Conservation (phyloP, 1,140 invertebrate species). For the Tetramorium simillimum region DNA sequence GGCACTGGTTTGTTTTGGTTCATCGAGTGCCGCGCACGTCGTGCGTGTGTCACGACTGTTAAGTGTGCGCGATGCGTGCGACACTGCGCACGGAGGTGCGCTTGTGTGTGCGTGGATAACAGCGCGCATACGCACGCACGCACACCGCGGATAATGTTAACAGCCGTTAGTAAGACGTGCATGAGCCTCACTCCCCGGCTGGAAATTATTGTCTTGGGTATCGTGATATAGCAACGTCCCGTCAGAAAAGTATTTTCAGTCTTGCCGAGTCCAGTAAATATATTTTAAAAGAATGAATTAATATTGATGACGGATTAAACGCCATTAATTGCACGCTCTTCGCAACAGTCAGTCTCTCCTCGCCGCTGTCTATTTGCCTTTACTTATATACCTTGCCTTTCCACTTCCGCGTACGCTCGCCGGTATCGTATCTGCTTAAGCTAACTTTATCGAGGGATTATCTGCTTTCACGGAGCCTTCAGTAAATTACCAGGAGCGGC, state of each 20-base stretch:
- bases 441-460: constrained; percentile 61
- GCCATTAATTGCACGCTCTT: constrained; percentile 7
- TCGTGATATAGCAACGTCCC: constrained; percentile 20
- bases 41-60: constrained; percentile 63
- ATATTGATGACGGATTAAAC: constrained; percentile 32
- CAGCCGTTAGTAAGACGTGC: constrained; percentile 68
- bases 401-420: constrained; percentile 41
- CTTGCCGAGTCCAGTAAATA: not conserved
- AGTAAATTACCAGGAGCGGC: constrained; percentile 51
- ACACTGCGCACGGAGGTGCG: constrained; percentile 32
- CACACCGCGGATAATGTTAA: constrained; percentile 65
- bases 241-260: constrained; percentile 15
- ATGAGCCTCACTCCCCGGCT: constrained; percentile 32
- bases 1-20: constrained; percentile 76
- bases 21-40: constrained; percentile 69
- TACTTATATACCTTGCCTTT: constrained; percentile 9
- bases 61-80: constrained; percentile 64
- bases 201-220: constrained; percentile 52
- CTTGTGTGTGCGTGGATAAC: constrained; percentile 17
- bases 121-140: constrained; percentile 18
- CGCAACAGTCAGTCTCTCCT: not conserved
- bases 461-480: constrained; percentile 49
- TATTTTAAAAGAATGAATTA: constrained; percentile 19
- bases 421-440: constrained; percentile 51
- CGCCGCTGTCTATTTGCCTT: constrained; percentile 32